Evolutionary conservation across 1,140 invertebrate species (phyloP), one percentile per base, ranked within the genome.

Genomic region (Pseudoatta argentina): DNA sequence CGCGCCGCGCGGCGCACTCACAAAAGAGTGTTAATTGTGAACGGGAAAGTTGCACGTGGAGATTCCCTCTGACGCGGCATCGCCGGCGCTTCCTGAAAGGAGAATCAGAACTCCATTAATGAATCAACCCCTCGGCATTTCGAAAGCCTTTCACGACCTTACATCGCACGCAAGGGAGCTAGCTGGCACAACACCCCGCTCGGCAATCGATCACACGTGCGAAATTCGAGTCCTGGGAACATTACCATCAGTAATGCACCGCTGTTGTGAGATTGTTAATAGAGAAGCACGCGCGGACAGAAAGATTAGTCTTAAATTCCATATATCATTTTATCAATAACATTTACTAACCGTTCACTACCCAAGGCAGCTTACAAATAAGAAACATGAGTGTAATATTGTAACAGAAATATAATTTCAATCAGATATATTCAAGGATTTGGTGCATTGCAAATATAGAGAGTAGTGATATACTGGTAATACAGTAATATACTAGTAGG

Each of bases 91-190:
- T 85, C 57, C 72, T 66, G 53, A 55, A 21, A 34, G 75, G 55
- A 85, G 85, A 89, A 90, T 91, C 87, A 89, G 75, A 87, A 89
- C 86, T 91, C 85, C 86, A 92, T 93, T 93, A 93, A 93, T 92
- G 91, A 92, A 91, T 91, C 90, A 90, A 87, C 83, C 86, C 69
- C 75, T 77, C 71, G 73, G 85, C 53, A 78, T 87, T 90, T 91
- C 79, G 78, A 55, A 75, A 83, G 67, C 69, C 79, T 83, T 83
- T 83, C 79, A 83, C 69, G 79, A 83, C 75, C 79, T 83, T 83
- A 83, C 69, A 34, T 75, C 87, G 89, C 87, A 85, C 63, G 88
- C 87, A 81, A 87, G 87, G 87, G 86, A 85, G 79, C 89, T 86
- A 73, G 79, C 88, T 86, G 73, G 79, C 88, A 63, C 85, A 67